phyloP scores from a whole-genome alignment of 2,113 vertebrate species.

The Aix galericulata region DNA sequence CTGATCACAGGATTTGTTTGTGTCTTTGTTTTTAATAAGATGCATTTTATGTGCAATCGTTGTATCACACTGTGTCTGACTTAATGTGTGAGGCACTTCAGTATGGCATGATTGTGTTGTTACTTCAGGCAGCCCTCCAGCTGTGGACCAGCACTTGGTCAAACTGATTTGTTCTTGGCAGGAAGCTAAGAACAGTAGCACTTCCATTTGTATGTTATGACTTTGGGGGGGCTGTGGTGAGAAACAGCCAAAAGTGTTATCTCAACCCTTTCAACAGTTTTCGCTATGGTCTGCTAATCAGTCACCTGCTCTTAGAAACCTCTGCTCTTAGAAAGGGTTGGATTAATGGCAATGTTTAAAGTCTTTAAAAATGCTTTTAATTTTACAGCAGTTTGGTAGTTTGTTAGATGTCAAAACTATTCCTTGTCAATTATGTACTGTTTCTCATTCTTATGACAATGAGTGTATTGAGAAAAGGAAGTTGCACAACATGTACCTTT shows the following conservation, averaged over 20 bases:
- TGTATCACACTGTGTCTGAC: not conserved
- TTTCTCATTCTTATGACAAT: slow-evolving; percentile 2
- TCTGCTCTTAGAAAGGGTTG: not conserved
- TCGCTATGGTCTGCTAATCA: not conserved
- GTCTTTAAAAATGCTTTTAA: slow-evolving; percentile 6
- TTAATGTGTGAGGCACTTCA: not conserved
- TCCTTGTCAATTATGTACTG: not conserved
- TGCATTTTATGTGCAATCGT: not conserved
- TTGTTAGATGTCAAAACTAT: not conserved
- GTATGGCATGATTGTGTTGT: not conserved
- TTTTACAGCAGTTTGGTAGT: not conserved
- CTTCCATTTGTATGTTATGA: not conserved
- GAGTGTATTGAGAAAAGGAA: slow-evolving; percentile 26
- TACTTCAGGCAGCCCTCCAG: slow-evolving; percentile 27
- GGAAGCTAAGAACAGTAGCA: not conserved
- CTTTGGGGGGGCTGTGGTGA: not conserved
- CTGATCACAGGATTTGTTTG: not conserved
- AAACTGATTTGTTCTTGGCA: slow-evolving; percentile 24
- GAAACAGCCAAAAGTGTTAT: not conserved
- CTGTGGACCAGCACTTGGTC: slow-evolving; percentile 31
- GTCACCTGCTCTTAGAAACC: not conserved
- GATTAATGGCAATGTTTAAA: not conserved
- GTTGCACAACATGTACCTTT: slow-evolving; percentile 2
- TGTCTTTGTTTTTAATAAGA: not conserved
- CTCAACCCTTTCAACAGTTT: not conserved